phyloP scores from a whole-genome alignment of 92 coral and sea anemone genomes.

The Pocillopora grandis region DNA sequence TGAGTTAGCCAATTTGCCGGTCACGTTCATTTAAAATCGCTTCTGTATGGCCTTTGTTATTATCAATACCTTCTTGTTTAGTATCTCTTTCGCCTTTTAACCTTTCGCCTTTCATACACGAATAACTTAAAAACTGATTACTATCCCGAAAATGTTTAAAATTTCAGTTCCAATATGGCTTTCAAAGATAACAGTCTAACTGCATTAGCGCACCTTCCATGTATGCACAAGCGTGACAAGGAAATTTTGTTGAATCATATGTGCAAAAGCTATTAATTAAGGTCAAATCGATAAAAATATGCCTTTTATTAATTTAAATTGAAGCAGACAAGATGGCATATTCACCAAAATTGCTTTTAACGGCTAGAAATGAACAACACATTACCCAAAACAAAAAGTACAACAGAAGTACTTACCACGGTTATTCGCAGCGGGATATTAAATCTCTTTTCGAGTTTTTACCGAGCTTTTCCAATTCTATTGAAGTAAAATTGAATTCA shows the following conservation, averaged over 20 bases:
- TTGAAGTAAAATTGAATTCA: too few species aligned
- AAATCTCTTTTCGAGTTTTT: not conserved
- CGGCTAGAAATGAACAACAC: not conserved
- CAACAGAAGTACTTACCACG: not conserved
- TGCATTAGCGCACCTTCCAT: too few species aligned
- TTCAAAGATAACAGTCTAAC: too few species aligned
- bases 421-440: conserved; percentile 7
- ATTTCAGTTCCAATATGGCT: too few species aligned
- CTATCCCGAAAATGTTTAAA: too few species aligned
- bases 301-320: not conserved
- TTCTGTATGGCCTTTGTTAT: too few species aligned
- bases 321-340: not conserved
- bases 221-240: not conserved
- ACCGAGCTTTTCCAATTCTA: not conserved
- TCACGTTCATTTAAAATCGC: too few species aligned
- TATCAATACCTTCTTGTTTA: too few species aligned
- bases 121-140: too few species aligned
- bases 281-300: not conserved
- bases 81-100: too few species aligned
- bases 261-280: not conserved
- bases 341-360: not conserved
- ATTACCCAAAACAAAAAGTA: not conserved
- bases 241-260: not conserved
- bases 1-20: too few species aligned
- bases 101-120: too few species aligned